Base-by-base conservation (phyloP, 2,113 vertebrate species). In the Rallus limicola region DNA sequence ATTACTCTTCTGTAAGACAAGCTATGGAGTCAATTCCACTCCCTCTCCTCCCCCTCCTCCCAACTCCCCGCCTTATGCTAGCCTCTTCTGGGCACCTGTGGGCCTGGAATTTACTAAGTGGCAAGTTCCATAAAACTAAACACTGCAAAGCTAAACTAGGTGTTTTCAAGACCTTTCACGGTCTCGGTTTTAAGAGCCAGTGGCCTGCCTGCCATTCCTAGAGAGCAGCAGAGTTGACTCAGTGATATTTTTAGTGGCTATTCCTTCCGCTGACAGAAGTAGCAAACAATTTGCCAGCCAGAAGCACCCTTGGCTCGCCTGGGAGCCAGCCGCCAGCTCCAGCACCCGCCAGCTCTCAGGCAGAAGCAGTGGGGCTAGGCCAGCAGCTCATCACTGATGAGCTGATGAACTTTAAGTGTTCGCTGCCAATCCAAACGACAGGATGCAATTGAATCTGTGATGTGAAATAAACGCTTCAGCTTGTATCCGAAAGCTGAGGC, bases 101-200 rank as follows among this genome's bases (percentile, higher is more conserved):
- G 25, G 9, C 16, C 0, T 2, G 28, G 5, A 46, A 55, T 6
- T 4, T 18, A 31, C 1, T 6, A 28, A 50, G 20, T 2, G 2
- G 11, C 16, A 44, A 86, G 28, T 5, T 40, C 70, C 28, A 34
- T 9, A 14, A 52, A 34, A 56, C 15, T 5, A 24, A 58, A 33
- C 16, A 46, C 14, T 12, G 9, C 26, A 36, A 52, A 67, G 29
- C 36, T 34, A 21, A 81, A 18, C 13, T 3, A 42, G 14, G 25
- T 24, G 18, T 16, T 63, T 25, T 26, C 40, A 7, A 75, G 24
- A 26, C 19, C 36, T 53, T 34, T n/a, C 12, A 11, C 1, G 15
- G 31, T 31, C 14, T 21, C 3, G 2, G 31, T 52, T 77, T 55
- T 10, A 44, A 24, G 14, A 38, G n/a, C 23, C 38, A 44, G 34